Percentiles rank a stretch among this genome's conserved stretches.
Evolutionary conservation across 1,140 invertebrate genomes (phyloP).

Genomic region (Heterodera schachtii): DNA sequence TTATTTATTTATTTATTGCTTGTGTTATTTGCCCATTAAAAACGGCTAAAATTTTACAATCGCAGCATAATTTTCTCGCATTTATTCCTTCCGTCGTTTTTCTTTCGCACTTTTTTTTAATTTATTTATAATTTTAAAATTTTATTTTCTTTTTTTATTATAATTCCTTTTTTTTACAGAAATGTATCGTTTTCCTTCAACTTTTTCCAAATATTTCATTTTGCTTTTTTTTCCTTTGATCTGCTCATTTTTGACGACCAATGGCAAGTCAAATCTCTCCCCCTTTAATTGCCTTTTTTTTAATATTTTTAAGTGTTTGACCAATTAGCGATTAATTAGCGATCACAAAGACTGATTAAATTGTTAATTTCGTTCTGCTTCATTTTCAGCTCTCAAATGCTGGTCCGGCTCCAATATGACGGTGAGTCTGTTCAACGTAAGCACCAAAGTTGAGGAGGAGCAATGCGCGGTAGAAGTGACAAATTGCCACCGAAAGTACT

Average conservation of each 20-base stretch:
- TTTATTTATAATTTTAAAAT: background rate
- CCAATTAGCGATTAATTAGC: too few species aligned
- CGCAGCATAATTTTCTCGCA: too few species aligned
- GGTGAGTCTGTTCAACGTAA: background rate
- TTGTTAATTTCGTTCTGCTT: too few species aligned
- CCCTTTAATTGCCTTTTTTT: too few species aligned
- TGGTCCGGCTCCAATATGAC: background rate
- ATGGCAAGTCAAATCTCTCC: background rate
- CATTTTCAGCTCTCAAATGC: background rate
- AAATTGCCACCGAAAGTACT: background rate
- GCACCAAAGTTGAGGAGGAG: background rate
- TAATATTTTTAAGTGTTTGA: too few species aligned
- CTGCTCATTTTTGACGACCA: background rate
- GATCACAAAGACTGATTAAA: too few species aligned
- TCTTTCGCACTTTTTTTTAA: too few species aligned
- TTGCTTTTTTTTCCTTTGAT: background rate
- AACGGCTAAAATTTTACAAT: background rate
- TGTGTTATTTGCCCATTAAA: background rate
- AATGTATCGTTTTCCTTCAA: background rate
- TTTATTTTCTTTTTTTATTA: background rate
- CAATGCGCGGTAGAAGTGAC: background rate
- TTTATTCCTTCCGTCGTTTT: too few species aligned
- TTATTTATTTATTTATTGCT: too few species aligned
- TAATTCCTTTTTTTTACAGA: background rate
- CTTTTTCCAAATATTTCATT: too few species aligned